Evolutionary conservation across 1,140 invertebrate species (phyloP).

Genomic region (Leptinotarsa undecemlineata): DNA sequence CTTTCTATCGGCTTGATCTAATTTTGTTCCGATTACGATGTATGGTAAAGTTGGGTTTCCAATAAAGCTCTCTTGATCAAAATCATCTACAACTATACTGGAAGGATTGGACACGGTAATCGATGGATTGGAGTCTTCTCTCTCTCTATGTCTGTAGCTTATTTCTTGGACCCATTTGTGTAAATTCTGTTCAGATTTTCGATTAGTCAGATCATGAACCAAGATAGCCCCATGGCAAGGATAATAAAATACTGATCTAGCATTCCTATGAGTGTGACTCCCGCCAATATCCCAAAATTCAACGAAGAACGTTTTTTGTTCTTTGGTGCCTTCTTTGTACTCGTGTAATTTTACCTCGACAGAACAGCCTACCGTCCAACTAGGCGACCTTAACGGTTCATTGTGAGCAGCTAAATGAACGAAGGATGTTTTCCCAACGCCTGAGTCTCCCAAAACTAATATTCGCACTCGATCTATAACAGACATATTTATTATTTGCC

Average conservation of each 20-base stretch:
- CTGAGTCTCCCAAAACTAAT: constrained; percentile 90
- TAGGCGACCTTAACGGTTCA: constrained; percentile 79
- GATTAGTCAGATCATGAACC: constrained; percentile 94
- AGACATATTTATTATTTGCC: constrained; percentile 60
- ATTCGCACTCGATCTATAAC: constrained; percentile 87
- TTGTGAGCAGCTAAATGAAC: constrained; percentile 90
- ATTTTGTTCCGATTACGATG: constrained; percentile 90
- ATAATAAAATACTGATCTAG: constrained; percentile 90
- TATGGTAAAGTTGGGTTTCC: constrained; percentile 86
- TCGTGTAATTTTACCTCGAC: constrained; percentile 95
- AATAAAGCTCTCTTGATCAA: constrained; percentile 88
- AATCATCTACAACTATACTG: constrained; percentile 61
- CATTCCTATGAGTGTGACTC: constrained; percentile 88
- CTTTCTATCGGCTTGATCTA: constrained; percentile 77
- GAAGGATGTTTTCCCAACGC: constrained; percentile 95
- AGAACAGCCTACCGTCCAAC: constrained; percentile 94
- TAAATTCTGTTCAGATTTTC: constrained; percentile 93
- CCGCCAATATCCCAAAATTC: constrained; percentile 97
- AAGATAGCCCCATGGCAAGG: constrained; percentile 84
- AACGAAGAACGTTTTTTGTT: constrained; percentile 89
- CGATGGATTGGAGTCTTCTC: constrained; percentile 14
- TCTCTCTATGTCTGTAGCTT: constrained; percentile 14
- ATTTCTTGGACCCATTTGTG: constrained; percentile 88
- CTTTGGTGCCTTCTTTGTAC: constrained; percentile 91
- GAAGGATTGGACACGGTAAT: neutral